Conservation (phyloP, 2,888 invertebrate species). For the Drosophila mercatorum region DNA sequence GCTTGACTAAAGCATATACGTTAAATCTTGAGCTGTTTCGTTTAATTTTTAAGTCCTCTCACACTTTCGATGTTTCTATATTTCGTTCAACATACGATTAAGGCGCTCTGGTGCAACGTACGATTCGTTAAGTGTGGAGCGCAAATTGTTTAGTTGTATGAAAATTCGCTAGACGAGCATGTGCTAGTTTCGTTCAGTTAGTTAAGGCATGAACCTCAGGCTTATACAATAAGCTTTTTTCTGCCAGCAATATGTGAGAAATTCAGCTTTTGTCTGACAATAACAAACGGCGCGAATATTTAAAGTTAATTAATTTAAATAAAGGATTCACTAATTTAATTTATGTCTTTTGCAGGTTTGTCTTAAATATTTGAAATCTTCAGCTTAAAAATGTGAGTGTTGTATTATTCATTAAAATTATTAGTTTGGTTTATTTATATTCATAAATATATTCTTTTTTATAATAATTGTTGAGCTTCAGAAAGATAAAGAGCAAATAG, state of each 20-base stretch:
- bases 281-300: background rate
- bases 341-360: too few relatives aligned
- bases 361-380: too few relatives aligned
- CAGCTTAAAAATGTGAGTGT: too few relatives aligned
- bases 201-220: background rate
- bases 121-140: background rate
- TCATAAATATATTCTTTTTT: too few relatives aligned
- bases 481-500: too few relatives aligned
- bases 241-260: background rate
- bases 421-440: too few relatives aligned
- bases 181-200: background rate
- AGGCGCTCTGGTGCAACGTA: background rate
- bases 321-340: too few relatives aligned
- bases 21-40: background rate
- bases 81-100: background rate
- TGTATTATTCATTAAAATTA: too few relatives aligned
- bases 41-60: too few relatives aligned
- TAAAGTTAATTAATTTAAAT: background rate
- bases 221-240: slow-evolving; percentile 4
- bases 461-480: too few relatives aligned
- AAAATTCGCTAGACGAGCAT: background rate
- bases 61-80: background rate
- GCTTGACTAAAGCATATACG: background rate
- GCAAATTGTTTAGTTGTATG: background rate
- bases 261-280: background rate